Evolutionary conservation across 2,113 vertebrate genomes (phyloP).

Genomic region (Egretta garzetta): DNA sequence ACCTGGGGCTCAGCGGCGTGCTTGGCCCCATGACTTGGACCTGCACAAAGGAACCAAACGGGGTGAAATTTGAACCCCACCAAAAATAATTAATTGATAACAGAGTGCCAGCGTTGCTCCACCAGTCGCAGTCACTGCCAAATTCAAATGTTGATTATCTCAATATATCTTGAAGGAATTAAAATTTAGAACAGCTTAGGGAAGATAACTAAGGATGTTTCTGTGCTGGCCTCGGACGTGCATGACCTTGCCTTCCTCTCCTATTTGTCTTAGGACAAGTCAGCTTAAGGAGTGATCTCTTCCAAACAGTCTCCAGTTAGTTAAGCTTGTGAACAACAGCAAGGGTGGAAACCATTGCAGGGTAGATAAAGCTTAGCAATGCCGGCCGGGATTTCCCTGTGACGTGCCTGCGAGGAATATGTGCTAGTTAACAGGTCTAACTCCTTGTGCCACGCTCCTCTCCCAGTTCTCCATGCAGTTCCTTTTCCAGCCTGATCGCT

Average conservation of each 20-base stretch:
- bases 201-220: constrained; percentile 35
- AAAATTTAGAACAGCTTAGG: constrained; percentile 11
- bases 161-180: neutral
- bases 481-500: neutral
- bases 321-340: constrained; percentile 44
- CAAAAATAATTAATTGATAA: neutral
- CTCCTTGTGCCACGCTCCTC: rapidly evolving
- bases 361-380: constrained; percentile 18
- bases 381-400: neutral
- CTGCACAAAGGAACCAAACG: neutral
- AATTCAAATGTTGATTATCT: neutral
- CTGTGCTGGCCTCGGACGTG: neutral
- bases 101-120: neutral
- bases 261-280: constrained; percentile 19
- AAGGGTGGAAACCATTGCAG: neutral
- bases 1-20: neutral
- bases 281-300: constrained; percentile 57
- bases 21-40: neutral
- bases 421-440: neutral
- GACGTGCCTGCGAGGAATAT: neutral
- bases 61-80: neutral
- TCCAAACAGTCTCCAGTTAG: constrained; percentile 31
- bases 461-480: rapidly evolving
- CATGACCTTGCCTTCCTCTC: constrained; percentile 41
- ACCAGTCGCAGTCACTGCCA: neutral